Percentiles rank a stretch among this genome's conserved stretches.
These are phyloP conservation scores for Palaemon carinicauda DNA, from an alignment of 1,140 invertebrate genomes.

Conservation along the genomic window DNA sequence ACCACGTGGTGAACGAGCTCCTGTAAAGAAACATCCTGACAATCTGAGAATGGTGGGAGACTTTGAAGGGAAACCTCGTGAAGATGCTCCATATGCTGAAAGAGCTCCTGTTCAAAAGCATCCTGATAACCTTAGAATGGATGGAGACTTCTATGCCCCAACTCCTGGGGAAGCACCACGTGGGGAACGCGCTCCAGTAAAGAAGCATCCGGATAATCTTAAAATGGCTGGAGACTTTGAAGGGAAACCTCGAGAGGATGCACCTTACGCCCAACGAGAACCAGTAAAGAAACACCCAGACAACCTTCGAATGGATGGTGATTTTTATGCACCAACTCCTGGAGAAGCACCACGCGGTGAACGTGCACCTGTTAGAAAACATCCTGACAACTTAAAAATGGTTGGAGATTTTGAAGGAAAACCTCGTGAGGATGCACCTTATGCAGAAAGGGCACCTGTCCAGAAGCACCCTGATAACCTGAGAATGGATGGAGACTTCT, in stretches of 20 bases:
- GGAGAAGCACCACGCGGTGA: no score
- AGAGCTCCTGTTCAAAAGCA: neutral
- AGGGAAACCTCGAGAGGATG: neutral
- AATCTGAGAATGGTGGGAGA: conserved; percentile 32
- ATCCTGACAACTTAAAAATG: no score
- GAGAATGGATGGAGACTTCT: conserved; percentile 16
- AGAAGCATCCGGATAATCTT: neutral
- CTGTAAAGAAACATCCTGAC: conserved; percentile 20
- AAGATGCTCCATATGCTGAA: neutral
- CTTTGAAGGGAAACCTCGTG: neutral
- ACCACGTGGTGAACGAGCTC: conserved; percentile 17
- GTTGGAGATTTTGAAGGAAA: neutral
- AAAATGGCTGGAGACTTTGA: neutral
- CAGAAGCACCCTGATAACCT: conserved; percentile 59
- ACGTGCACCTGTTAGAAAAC: no score
- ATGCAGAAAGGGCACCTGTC: conserved; percentile 47
- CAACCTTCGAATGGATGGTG: conserved; percentile 53
- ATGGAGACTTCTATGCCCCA: neutral
- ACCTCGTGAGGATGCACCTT: conserved; percentile 6
- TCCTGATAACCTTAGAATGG: neutral
- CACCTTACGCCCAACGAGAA: conserved; percentile 39
- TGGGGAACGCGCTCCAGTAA: neutral
- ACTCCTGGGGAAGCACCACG: neutral
- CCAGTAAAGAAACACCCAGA: conserved; percentile 65
- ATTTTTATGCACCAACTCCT: no score